Evolutionary conservation across 2,888 invertebrate species (phyloP).

Genomic region (Philopedon plagiatum): DNA sequence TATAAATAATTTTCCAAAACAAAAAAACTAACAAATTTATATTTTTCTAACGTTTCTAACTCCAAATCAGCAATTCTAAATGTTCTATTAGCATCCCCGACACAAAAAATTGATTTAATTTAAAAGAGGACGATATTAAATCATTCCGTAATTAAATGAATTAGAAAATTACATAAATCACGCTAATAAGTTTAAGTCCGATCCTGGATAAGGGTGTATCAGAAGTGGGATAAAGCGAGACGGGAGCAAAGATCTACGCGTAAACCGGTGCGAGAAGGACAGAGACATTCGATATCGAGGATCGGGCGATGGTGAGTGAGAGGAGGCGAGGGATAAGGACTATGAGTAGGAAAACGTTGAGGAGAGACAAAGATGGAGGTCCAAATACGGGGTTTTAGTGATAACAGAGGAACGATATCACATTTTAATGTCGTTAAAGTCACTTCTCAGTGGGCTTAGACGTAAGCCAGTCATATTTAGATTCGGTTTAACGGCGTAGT

Average conservation of each 20-base stretch:
- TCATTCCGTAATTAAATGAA: slow-evolving; percentile 43
- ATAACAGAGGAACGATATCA: slow-evolving; percentile 71
- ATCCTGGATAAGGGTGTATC: slow-evolving; percentile 39
- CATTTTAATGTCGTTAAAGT: slow-evolving; percentile 71
- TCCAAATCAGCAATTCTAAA: not conserved
- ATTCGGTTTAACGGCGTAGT: slow-evolving; percentile 67
- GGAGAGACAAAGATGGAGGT: slow-evolving; percentile 41
- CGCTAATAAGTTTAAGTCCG: slow-evolving; percentile 42
- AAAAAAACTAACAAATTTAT: no score
- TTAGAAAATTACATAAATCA: slow-evolving; percentile 45
- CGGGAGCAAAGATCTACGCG: not conserved
- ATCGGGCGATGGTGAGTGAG: slow-evolving; percentile 16
- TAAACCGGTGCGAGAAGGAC: slow-evolving; percentile 5
- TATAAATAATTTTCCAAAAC: no score
- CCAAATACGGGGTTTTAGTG: slow-evolving; percentile 58
- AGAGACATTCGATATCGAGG: not conserved
- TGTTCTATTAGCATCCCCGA: not conserved
- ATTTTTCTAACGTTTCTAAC: no score
- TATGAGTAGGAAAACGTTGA: slow-evolving; percentile 26
- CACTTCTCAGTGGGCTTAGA: slow-evolving; percentile 70
- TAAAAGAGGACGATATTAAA: slow-evolving; percentile 41
- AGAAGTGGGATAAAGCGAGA: slow-evolving; percentile 32
- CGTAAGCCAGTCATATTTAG: slow-evolving; percentile 70
- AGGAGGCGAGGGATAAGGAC: slow-evolving; percentile 2
- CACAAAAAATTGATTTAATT: slow-evolving; percentile 37